Evolutionary conservation across 2,113 vertebrate genomes (phyloP).

Genomic region (Orthochromis indermauri): DNA sequence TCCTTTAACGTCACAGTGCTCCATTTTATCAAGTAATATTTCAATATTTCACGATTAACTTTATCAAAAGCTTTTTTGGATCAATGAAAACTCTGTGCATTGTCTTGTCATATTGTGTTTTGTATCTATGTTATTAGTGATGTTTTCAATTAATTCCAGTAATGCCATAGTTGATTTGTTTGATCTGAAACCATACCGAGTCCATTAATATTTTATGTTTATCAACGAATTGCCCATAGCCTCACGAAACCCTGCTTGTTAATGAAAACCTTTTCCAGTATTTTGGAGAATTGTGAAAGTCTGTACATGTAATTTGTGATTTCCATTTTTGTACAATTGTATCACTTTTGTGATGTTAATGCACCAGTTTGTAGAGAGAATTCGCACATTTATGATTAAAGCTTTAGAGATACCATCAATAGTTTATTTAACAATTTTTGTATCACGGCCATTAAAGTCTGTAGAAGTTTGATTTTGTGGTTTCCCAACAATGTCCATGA

Average conservation of each 20-base stretch:
- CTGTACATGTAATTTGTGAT: not conserved
- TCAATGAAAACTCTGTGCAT: not conserved
- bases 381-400: not conserved
- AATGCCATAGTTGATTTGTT: not conserved
- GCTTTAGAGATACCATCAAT: not conserved
- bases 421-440: not conserved
- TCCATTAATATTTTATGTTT: not conserved
- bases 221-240: not conserved
- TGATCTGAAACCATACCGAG: not conserved
- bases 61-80: not conserved
- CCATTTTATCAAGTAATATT: not conserved
- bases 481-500: not conserved
- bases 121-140: not conserved
- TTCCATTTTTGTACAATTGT: not conserved
- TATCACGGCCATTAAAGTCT: accelerated
- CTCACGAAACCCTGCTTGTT: not conserved
- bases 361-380: not conserved
- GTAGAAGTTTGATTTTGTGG: not conserved
- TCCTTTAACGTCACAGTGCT: not conserved
- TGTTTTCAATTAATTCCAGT: not conserved
- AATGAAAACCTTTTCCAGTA: not conserved
- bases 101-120: not conserved
- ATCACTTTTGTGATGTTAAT: not conserved
- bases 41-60: not conserved
- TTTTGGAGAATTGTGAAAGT: not conserved